Percentiles rank a stretch among this genome's conserved stretches.
phyloP scores from a whole-genome alignment of 2,113 vertebrate species.

The Eulemur rufifrons region DNA sequence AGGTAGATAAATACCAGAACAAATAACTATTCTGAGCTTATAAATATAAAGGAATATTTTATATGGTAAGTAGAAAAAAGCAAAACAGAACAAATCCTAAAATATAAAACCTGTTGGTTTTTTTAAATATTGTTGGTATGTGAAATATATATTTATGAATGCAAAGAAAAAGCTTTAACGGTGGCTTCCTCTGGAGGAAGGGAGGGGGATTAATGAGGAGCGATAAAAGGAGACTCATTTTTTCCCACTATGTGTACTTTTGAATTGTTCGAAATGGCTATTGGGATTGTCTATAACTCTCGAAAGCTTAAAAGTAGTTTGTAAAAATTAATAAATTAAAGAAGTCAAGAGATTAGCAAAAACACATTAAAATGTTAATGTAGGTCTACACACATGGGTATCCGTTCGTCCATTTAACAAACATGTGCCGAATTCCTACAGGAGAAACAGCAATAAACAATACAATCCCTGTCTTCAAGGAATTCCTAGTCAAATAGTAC shows the following conservation, averaged over 20 bases:
- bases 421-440: background rate
- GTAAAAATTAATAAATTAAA: background rate
- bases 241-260: background rate
- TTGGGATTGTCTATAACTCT: background rate
- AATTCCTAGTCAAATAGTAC: background rate
- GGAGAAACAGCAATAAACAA: background rate
- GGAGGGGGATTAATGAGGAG: background rate
- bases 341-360: background rate
- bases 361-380: background rate
- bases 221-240: background rate
- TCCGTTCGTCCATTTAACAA: background rate
- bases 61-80: background rate
- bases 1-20: background rate
- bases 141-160: conserved; percentile 1
- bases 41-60: background rate
- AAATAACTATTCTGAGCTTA: background rate
- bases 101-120: background rate
- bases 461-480: background rate
- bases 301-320: background rate
- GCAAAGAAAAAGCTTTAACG: conserved; percentile 6
- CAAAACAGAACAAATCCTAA: background rate
- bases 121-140: background rate
- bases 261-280: background rate
- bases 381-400: background rate
- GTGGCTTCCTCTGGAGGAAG: background rate